These are phyloP conservation scores for Platalea minor DNA, from an alignment of 2,797 vertebrate genomes.

Conservation along the genomic window DNA sequence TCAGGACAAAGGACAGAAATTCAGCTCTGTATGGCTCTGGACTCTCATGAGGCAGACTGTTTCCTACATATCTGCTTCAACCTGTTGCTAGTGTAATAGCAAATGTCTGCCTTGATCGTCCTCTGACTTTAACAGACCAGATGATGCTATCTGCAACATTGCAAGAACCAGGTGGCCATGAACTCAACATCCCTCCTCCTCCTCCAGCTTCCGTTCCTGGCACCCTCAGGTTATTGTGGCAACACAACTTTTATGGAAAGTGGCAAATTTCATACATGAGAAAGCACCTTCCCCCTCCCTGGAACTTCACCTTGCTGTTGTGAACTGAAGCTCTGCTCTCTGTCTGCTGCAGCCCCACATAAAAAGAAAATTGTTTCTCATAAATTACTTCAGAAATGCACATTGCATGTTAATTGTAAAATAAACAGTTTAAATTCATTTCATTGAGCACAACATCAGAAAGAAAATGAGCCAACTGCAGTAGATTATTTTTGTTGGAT, in stretches of 20 bases:
- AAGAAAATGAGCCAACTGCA: slow-evolving; percentile 66
- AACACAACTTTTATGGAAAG: neutral
- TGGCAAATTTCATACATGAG: neutral
- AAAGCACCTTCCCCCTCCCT: neutral
- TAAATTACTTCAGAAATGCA: slow-evolving; percentile 61
- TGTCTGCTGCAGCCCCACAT: slow-evolving; percentile 39
- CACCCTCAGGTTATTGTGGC: neutral
- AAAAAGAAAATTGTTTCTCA: slow-evolving; percentile 63
- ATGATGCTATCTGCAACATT: neutral
- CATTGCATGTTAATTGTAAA: slow-evolving; percentile 64
- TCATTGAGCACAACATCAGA: slow-evolving; percentile 63
- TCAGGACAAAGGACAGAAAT: neutral
- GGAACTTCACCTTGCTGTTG: neutral
- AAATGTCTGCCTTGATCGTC: neutral
- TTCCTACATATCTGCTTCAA: neutral
- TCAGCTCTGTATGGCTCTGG: neutral
- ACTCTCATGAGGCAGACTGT: neutral
- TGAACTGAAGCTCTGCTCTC: neutral
- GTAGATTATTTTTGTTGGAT: slow-evolving; percentile 67
- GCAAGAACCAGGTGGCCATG: neutral
- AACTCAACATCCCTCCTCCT: neutral
- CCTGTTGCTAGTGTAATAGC: neutral
- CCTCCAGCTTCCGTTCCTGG: neutral
- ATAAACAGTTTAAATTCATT: slow-evolving; percentile 67
- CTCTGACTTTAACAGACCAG: neutral